Evolutionary conservation across 2,797 vertebrate genomes (phyloP).

Genomic region (Siniperca undulata): DNA sequence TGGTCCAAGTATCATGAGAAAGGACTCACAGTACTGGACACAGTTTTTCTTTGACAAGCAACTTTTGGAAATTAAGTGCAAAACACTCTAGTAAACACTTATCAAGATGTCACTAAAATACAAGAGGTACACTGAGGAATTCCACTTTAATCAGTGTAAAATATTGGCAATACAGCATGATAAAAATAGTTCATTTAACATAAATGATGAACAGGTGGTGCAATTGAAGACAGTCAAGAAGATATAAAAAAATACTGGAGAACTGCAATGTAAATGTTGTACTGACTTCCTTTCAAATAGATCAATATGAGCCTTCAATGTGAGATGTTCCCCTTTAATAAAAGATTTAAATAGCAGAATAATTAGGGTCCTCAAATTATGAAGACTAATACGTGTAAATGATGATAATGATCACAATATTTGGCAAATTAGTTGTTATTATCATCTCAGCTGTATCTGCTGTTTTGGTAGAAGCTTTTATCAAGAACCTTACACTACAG

Average conservation of each 20-base stretch:
- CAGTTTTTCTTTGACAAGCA: no score
- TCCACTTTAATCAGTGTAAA: background rate
- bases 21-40: no score
- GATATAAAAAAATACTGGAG: no score
- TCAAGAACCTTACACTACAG: background rate
- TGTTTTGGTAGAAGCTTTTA: background rate
- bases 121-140: background rate
- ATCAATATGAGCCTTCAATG: slow-evolving; percentile 6
- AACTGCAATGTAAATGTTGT: background rate
- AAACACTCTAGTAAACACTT: background rate
- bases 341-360: slow-evolving; percentile 21
- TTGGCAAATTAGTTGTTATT: background rate
- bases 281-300: background rate
- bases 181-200: background rate
- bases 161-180: background rate
- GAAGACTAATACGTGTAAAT: slow-evolving; percentile 4
- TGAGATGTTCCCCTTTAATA: slow-evolving; percentile 4
- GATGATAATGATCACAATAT: slow-evolving; percentile 16
- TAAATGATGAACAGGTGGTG: background rate
- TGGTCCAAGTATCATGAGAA: background rate
- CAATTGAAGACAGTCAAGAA: background rate
- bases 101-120: background rate
- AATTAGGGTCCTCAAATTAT: slow-evolving; percentile 7
- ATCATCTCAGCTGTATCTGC: background rate
- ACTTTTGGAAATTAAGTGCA: no score